These are phyloP conservation scores for Eudemis profundana DNA, from an alignment of 2,888 invertebrate genomes.

Conservation along the genomic window DNA sequence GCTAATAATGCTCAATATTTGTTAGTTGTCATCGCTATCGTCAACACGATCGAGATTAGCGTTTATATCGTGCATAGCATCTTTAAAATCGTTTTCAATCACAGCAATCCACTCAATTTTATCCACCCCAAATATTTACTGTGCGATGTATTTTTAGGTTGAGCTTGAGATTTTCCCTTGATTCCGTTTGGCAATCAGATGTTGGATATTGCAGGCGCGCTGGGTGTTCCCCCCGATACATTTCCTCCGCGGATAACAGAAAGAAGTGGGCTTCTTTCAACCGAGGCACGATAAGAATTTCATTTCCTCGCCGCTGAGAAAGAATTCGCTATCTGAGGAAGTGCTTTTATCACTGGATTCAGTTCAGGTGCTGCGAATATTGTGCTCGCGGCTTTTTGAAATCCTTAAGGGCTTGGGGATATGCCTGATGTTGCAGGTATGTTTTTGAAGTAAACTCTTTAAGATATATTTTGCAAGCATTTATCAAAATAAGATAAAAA, in stretches of 20 bases:
- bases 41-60: conserved; percentile 28
- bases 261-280: conserved; percentile 78
- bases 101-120: conserved; percentile 45
- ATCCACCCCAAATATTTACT: conserved; percentile 53
- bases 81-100: conserved; percentile 46
- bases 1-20: conserved; percentile 53
- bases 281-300: conserved; percentile 84
- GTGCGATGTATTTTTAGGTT: conserved; percentile 62
- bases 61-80: conserved; percentile 30
- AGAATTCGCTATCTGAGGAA: conserved; percentile 81
- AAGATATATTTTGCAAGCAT: not conserved
- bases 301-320: conserved; percentile 81
- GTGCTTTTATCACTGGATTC: conserved; percentile 80
- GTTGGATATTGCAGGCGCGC: conserved; percentile 71
- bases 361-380: conserved; percentile 67
- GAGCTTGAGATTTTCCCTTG: conserved; percentile 64
- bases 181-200: conserved; percentile 78
- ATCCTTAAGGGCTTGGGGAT: conserved; percentile 48
- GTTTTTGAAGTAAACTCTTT: conserved; percentile 20
- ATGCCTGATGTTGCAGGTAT: conserved; percentile 31
- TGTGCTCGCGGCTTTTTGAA: conserved; percentile 56
- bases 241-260: conserved; percentile 81
- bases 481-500: not conserved
- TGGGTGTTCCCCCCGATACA: conserved; percentile 71
- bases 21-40: conserved; percentile 36